phyloP scores from a whole-genome alignment of 2,113 vertebrate species.

The Planiliza haematocheilus region DNA sequence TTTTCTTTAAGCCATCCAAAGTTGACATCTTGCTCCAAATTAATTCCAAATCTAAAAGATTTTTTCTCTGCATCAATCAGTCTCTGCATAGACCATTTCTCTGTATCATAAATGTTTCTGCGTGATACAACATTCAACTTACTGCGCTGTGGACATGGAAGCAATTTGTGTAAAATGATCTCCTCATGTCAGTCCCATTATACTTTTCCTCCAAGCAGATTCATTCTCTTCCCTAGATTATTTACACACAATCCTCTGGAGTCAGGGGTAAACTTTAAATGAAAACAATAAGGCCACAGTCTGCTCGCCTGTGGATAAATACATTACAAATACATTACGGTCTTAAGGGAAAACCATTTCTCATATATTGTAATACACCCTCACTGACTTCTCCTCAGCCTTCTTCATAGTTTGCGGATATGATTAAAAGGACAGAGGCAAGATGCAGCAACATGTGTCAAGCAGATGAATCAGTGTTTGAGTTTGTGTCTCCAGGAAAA shows the following conservation, averaged over 20 bases:
- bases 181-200: constrained; percentile 29
- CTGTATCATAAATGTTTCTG: constrained; percentile 30
- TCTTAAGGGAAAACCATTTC: constrained; percentile 19
- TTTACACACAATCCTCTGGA: constrained; percentile 42
- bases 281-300: constrained; percentile 31
- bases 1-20: too few relatives aligned
- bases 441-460: constrained; percentile 68
- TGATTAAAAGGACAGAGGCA: constrained; percentile 40
- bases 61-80: too few relatives aligned
- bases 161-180: constrained; percentile 54
- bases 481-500: constrained; percentile 60
- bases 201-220: constrained; percentile 20
- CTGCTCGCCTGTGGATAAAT: constrained; percentile 16
- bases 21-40: too few relatives aligned
- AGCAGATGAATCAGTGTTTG: constrained; percentile 68
- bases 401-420: constrained; percentile 25
- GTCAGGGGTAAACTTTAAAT: constrained; percentile 33
- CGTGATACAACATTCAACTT: constrained; percentile 26
- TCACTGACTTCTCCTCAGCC: neutral
- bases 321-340: constrained; percentile 4
- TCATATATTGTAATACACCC: neutral
- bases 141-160: constrained; percentile 54
- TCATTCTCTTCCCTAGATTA: constrained; percentile 13
- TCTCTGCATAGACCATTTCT: too few relatives aligned
- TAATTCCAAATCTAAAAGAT: too few relatives aligned